These are phyloP conservation scores for Drosophila niveifrons DNA, from an alignment of 2,888 invertebrate genomes.

Conservation along the genomic window DNA sequence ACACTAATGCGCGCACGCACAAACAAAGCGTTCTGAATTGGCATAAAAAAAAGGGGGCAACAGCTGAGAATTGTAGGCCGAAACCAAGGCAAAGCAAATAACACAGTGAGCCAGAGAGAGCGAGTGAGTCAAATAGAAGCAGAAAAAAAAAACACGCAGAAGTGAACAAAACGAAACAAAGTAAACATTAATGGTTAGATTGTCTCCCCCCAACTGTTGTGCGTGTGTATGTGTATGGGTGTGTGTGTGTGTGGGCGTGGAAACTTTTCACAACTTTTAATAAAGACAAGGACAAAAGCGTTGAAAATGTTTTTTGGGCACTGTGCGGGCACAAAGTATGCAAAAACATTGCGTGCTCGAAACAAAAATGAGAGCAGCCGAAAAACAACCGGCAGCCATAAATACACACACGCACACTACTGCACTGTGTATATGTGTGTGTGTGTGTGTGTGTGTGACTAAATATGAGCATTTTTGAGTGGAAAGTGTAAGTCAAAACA, in stretches of 20 bases:
- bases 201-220: constrained; percentile 23
- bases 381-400: constrained; percentile 47
- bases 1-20: constrained; percentile 9
- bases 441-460: constrained; percentile 13
- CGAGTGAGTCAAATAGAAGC: constrained; percentile 23
- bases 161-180: constrained; percentile 12
- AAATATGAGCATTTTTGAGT: constrained; percentile 55
- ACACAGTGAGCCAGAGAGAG: constrained; percentile 9
- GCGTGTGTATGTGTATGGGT: constrained; percentile 9
- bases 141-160: constrained; percentile 11
- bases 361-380: constrained; percentile 60
- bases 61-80: constrained; percentile 8
- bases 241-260: constrained; percentile 32
- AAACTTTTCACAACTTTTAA: constrained; percentile 70
- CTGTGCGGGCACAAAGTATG: constrained; percentile 56
- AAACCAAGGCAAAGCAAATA: constrained; percentile 43
- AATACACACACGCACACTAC: constrained; percentile 7
- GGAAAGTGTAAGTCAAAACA: constrained; percentile 61
- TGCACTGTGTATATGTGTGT: no score
- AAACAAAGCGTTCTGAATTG: constrained; percentile 4
- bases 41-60: background rate
- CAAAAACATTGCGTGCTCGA: constrained; percentile 56
- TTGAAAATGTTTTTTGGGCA: constrained; percentile 61
- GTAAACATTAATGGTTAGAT: constrained; percentile 54
- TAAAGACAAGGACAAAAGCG: constrained; percentile 71